Evolutionary conservation across 2,888 invertebrate genomes (phyloP), one percentile per base, ranked within the genome.

Genomic region (Cenopis cana): DNA sequence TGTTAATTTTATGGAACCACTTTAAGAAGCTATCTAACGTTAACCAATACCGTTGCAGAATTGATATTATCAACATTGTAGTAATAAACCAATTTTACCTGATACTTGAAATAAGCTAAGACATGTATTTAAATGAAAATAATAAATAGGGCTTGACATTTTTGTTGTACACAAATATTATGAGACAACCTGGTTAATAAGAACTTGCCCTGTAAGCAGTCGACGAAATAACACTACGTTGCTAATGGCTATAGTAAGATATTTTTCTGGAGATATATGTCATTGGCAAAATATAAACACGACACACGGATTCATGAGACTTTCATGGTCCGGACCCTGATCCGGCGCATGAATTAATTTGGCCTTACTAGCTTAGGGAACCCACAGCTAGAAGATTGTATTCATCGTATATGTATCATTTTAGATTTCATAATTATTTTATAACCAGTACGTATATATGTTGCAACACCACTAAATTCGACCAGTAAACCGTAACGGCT

Each of bases 401-500:
- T 29, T 29, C n/a, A 9, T 29, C n/a, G n/a, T 55, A 29, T 54
- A 17, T 9, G 9, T 41, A 41, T 41, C 1, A 20, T 41, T 59
- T 50, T 17, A 14, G 12, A 50, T 49, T 29, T n/a, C 29, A 33
- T 11, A 36, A 62, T 50, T 36, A 50, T 62, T 36, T 36, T 14
- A n/a, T 41, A 55, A 10, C 11, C 12, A 54, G n/a, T 41, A n/a
- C n/a, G n/a, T n/a, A n/a, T n/a, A 14, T 55, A 29, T 55, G 18
- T n/a, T 54, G 18, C 71, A 38, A 60, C 60, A 54, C 49, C 17
- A 59, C 33, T 61, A 61, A 61, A 71, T 66, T 60, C 55, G 54
- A 55, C 38, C 38, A n/a, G 36, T 68, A 41, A 56, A 65, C 52
- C 59, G 38, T 71, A 71, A 71, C 61, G 50, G 55, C 71, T 71